Evolutionary conservation across 2,888 invertebrate species (phyloP).

Genomic region (Erebia epiphron): DNA sequence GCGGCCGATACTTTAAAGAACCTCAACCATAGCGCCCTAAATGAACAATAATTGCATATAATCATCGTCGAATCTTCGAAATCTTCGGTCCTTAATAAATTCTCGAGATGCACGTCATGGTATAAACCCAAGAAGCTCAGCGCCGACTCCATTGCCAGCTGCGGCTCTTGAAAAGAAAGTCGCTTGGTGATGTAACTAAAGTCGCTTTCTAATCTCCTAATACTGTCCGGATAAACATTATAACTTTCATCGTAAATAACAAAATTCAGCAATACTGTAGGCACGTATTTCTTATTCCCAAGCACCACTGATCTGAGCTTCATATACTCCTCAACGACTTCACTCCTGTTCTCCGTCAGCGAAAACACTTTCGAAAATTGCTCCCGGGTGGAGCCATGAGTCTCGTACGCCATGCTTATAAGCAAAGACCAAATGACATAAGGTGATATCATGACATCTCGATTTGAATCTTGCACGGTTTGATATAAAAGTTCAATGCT

Average conservation of each 20-base stretch:
- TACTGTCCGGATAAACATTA: background rate
- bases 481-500: slow-evolving; percentile 67
- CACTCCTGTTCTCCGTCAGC: slow-evolving; percentile 4
- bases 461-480: slow-evolving; percentile 60
- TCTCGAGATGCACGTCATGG: background rate
- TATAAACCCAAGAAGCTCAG: background rate
- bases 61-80: slow-evolving; percentile 8
- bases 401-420: slow-evolving; percentile 70
- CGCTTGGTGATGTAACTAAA: background rate
- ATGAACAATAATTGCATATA: slow-evolving; percentile 5
- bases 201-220: background rate
- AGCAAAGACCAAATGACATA: slow-evolving; percentile 76
- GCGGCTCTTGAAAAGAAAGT: slow-evolving; percentile 49
- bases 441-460: slow-evolving; percentile 72
- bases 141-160: slow-evolving; percentile 51
- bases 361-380: slow-evolving; percentile 16
- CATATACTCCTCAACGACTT: background rate
- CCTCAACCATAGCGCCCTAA: background rate
- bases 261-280: slow-evolving; percentile 43
- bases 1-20: slow-evolving; percentile 3
- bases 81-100: background rate
- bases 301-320: slow-evolving; percentile 9
- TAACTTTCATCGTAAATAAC: background rate
- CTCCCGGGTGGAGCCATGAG: slow-evolving; percentile 54
- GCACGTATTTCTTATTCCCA: slow-evolving; percentile 30